Conservation (phyloP, 2,888 invertebrate species). For the Perithous albicinctus region DNA sequence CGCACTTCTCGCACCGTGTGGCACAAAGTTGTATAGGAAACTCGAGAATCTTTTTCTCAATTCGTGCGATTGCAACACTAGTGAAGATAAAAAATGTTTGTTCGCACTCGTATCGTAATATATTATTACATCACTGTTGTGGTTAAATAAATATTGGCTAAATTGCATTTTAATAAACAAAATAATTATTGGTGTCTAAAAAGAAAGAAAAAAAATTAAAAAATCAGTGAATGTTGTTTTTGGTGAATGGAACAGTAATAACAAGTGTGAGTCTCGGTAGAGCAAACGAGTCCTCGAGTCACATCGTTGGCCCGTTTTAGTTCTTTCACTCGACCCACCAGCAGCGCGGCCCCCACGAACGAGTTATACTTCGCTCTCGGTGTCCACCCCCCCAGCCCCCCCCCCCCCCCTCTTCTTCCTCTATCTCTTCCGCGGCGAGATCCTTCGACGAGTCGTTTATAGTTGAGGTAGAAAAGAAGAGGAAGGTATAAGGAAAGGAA, state of each 20-base stretch:
- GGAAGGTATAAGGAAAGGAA: slow-evolving; percentile 33
- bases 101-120: too few relatives aligned
- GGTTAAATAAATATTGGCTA: neutral
- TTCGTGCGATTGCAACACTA: too few relatives aligned
- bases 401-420: too few relatives aligned
- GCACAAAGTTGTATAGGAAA: too few relatives aligned
- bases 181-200: too few relatives aligned
- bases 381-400: too few relatives aligned
- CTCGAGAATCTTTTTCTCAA: too few relatives aligned
- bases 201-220: neutral
- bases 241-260: neutral
- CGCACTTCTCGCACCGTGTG: too few relatives aligned
- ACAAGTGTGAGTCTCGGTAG: neutral
- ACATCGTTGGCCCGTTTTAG: slow-evolving; percentile 34
- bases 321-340: slow-evolving; percentile 33
- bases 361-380: slow-evolving; percentile 57
- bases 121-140: too few relatives aligned
- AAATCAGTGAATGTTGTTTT: neutral
- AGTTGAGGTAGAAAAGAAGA: slow-evolving; percentile 32
- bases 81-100: too few relatives aligned
- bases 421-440: slow-evolving; percentile 7
- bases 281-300: slow-evolving; percentile 11
- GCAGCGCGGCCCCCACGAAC: slow-evolving; percentile 48
- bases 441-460: slow-evolving; percentile 25
- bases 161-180: neutral